A percentile compares a stretch with the other conserved stretches of the same genome.
Evolutionary conservation across 2,113 vertebrate species (phyloP).

Genomic region (Scolopax mira): DNA sequence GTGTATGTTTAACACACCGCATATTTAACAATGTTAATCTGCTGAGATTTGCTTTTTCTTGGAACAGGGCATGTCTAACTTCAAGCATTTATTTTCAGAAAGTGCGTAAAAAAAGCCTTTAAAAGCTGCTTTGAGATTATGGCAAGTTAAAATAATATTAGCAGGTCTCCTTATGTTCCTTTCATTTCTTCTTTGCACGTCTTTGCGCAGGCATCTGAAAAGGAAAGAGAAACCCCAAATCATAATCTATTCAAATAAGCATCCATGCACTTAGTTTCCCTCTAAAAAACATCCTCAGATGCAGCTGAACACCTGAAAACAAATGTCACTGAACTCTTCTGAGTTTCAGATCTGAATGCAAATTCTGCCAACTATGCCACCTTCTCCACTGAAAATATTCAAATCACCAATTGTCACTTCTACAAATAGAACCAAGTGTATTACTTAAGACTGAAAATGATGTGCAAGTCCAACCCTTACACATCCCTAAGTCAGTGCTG

Average conservation of each 20-base stretch:
- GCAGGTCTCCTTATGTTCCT: not conserved
- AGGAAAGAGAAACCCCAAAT: slow-evolving; percentile 49
- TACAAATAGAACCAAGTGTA: not conserved
- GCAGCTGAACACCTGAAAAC: not conserved
- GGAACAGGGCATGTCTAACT: not conserved
- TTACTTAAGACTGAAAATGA: not conserved
- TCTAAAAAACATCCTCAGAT: not conserved
- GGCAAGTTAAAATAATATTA: slow-evolving; percentile 35
- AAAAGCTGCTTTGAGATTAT: slow-evolving; percentile 40
- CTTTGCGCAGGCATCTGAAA: slow-evolving; percentile 65
- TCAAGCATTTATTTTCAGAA: slow-evolving; percentile 30
- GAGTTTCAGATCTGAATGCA: not conserved
- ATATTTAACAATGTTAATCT: slow-evolving; percentile 56
- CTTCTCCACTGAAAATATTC: not conserved
- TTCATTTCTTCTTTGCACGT: slow-evolving; percentile 59
- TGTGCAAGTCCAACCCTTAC: not conserved
- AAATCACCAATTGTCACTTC: not conserved
- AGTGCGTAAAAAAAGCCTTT: not conserved
- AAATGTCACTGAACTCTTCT: not conserved
- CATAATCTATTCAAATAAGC: not conserved
- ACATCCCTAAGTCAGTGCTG: not conserved
- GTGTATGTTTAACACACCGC: slow-evolving; percentile 15
- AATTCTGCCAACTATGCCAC: not conserved
- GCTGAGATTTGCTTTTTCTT: slow-evolving; percentile 60
- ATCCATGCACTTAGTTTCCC: not conserved